Evolutionary conservation across 2,888 invertebrate genomes (phyloP), one percentile per base, ranked within the genome.

Genomic region (Lymantria monacha): DNA sequence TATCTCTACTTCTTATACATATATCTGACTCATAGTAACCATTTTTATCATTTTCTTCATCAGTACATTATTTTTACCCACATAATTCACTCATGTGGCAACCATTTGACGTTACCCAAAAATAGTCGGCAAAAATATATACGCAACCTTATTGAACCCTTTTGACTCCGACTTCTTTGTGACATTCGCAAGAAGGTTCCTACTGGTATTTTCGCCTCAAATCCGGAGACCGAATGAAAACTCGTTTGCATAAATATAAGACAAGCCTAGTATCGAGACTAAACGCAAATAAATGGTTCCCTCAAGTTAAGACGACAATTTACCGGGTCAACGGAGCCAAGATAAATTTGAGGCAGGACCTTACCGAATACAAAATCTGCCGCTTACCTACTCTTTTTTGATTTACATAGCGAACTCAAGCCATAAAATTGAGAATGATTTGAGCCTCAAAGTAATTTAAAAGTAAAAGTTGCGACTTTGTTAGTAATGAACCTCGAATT

Each of bases 221-320:
- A 76, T 70, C 74, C 72, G 59, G 65, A 61, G 56, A 48, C 70
- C 71, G 77, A 79, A 76, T 72, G 74, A 77, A 81, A 81, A 78
- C 78, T 82, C 80, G 80, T 84, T 84, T 84, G 79, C 83, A 85
- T 86, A 83, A 41, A 85, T 80, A 81, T 81, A 81, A 81, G 77
- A 81, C 78, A 79, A 72, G 77, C 76, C 77, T 68, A 79, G 80
- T 79, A 83, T 81, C 72, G 72, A 69, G 76, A 76, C 81, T 83
- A 81, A 85, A 83, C 79, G 79, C 79, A 85, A 86, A 87, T 84
- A 85, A 85, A 86, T 83, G 83, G 79, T 79, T 79, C 69, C 74
- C 75, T 77, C 77, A 75, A 84, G 81, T 83, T 82, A 82, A 84
- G 82, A 80, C 76, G 81, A 81, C 85, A 85, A 85, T 87, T 85